Conservation (phyloP, 2,888 invertebrate species). For the Chesias legatella region DNA sequence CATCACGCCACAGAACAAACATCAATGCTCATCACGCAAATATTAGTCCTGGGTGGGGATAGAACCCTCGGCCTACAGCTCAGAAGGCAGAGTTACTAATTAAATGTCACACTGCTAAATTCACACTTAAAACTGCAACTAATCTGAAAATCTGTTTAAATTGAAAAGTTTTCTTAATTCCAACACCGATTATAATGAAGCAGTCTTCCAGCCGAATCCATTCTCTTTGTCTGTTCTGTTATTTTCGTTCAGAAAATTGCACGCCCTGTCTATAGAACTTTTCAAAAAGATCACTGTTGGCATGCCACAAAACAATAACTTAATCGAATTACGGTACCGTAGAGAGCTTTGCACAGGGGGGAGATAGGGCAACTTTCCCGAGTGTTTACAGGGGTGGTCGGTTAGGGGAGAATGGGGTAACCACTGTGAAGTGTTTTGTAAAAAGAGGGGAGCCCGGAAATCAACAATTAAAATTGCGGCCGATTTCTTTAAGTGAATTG, state of each 20-base stretch:
- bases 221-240: constrained; percentile 2
- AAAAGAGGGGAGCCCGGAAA: constrained; percentile 25
- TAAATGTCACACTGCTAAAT: no score
- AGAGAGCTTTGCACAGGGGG: constrained; percentile 33
- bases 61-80: no score
- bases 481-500: constrained; percentile 15
- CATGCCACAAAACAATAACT: constrained; percentile 43
- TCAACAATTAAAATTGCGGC: constrained; percentile 21
- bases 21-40: no score
- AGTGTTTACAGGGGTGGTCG: constrained; percentile 20
- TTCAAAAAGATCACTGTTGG: constrained; percentile 24
- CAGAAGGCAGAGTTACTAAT: no score
- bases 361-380: constrained; percentile 19
- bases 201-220: neutral
- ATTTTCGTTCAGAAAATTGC: constrained; percentile 6
- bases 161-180: neutral
- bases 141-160: neutral
- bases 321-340: constrained; percentile 43
- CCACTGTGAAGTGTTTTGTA: constrained; percentile 25
- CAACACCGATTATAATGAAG: no score
- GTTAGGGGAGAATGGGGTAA: constrained; percentile 23
- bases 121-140: neutral
- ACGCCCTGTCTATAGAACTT: constrained; percentile 7
- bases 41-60: no score
- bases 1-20: no score